phyloP scores from a whole-genome alignment of 2,113 vertebrate genomes.

The Syngnathus scovelli region DNA sequence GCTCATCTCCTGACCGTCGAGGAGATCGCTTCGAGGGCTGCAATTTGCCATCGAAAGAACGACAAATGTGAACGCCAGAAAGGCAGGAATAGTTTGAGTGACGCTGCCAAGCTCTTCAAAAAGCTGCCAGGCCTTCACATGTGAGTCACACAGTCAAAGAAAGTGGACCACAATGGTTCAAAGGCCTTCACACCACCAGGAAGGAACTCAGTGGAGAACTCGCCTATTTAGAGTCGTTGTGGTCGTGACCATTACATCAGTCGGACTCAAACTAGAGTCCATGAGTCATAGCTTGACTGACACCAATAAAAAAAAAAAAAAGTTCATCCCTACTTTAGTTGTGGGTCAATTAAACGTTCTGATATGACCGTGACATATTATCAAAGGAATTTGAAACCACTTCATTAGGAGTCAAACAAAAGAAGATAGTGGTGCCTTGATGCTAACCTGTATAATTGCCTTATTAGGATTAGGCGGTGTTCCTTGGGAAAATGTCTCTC shows the following conservation, averaged over 20 bases:
- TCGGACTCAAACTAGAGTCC: background rate
- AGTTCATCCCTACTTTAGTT: background rate
- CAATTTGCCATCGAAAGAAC: constrained; percentile 31
- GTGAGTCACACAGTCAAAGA: background rate
- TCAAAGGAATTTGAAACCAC: too few relatives aligned
- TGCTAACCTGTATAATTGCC: too few relatives aligned
- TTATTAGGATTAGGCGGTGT: background rate
- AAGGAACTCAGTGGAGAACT: too few relatives aligned
- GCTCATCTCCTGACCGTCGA: constrained; percentile 80
- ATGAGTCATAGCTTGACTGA: background rate
- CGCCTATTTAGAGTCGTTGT: too few relatives aligned
- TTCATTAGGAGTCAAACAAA: too few relatives aligned
- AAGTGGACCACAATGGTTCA: background rate
- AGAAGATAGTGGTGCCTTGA: too few relatives aligned
- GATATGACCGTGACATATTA: background rate
- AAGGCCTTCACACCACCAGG: constrained; percentile 1
- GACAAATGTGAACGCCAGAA: background rate
- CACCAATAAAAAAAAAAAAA: background rate
- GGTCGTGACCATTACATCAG: background rate
- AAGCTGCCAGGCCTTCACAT: background rate
- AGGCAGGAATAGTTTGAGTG: constrained; percentile 20
- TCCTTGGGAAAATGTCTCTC: background rate
- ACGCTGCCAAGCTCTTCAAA: background rate
- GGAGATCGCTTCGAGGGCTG: too few relatives aligned
- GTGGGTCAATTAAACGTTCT: background rate